Base-by-base conservation (phyloP, 2,888 invertebrate genomes). In the Pycnomerus fuliginosus region DNA sequence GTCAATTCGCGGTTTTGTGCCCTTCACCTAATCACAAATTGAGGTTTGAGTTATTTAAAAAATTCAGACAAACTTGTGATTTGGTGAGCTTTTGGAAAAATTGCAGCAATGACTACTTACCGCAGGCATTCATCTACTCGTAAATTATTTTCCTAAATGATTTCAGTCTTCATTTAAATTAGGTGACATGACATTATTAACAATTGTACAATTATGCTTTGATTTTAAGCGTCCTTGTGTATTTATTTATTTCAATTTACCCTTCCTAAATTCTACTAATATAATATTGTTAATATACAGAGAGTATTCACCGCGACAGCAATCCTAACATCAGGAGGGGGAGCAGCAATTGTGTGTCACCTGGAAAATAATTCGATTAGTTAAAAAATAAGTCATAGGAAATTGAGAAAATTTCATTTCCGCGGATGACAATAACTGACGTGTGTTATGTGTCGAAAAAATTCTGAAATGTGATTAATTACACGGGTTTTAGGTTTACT, bases 371-470 rank as follows among this genome's bases (percentile, higher is more conserved):
- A 20, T 5, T 20, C 8, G 8, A 20, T 20, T 20, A 20, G 4
- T 20, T 8, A 20, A 5, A 20, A 20, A 5, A 57, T 55, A 62
- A 62, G 52, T 59, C 58, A 60, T 66, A 67, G 69, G 69, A 69
- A 69, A 69, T 69, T 69, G 68, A 65, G 66, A 69, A 69, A 69
- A 69, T 65, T 67, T 67, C 58, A 69, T 69, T 66, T 65, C 64
- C 64, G 60, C 53, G 48, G 55, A 52, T n/a, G n/a, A n/a, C n/a
- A n/a, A n/a, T n/a, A n/a, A n/a, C n/a, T n/a, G n/a, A n/a, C n/a
- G n/a, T n/a, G n/a, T n/a, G n/a, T n/a, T n/a, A n/a, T n/a, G n/a
- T n/a, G n/a, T n/a, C n/a, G n/a, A n/a, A n/a, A n/a, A n/a, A n/a
- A n/a, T n/a, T n/a, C n/a, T n/a, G n/a, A n/a, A n/a, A n/a, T n/a